Conservation (phyloP, 2,888 invertebrate species). For the Emmelina monodactyla region DNA sequence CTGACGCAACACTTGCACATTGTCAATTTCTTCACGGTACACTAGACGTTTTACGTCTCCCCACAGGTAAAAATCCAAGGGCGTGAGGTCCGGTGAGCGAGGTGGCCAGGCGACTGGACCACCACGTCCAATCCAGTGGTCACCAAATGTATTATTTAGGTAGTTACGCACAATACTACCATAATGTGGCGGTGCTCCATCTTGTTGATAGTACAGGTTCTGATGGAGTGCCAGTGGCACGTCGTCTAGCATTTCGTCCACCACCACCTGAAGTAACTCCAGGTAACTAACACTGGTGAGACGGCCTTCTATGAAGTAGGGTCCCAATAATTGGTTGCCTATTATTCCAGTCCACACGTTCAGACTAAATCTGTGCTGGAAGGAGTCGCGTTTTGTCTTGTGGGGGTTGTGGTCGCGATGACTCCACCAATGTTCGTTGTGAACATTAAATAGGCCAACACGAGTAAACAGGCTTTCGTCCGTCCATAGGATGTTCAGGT, state of each 20-base stretch:
- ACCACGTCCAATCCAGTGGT: constrained; percentile 12
- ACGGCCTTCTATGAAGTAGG: constrained; percentile 7
- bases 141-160: constrained; percentile 8
- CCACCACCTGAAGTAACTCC: constrained; percentile 6
- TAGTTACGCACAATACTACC: constrained; percentile 8
- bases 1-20: too few relatives aligned
- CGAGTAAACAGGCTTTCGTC: constrained; percentile 8
- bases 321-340: constrained; percentile 8
- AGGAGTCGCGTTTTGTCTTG: constrained; percentile 2
- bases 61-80: constrained; percentile 12
- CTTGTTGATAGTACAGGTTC: constrained; percentile 10
- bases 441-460: constrained; percentile 8
- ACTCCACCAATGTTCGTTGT: constrained; percentile 12
- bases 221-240: constrained; percentile 5
- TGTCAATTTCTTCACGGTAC: background rate
- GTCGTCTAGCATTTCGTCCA: constrained; percentile 9
- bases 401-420: constrained; percentile 8
- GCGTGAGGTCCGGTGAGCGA: constrained; percentile 10
- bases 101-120: constrained; percentile 12
- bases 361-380: constrained; percentile 11
- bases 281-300: constrained; percentile 4
- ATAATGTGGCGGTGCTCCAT: constrained; percentile 13
- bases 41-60: constrained; percentile 8
- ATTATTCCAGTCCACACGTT: constrained; percentile 14
- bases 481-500: constrained; percentile 1